These are phyloP conservation scores for Patella ulyssiponensis DNA, from an alignment of 2,888 invertebrate genomes.

Conservation along the genomic window DNA sequence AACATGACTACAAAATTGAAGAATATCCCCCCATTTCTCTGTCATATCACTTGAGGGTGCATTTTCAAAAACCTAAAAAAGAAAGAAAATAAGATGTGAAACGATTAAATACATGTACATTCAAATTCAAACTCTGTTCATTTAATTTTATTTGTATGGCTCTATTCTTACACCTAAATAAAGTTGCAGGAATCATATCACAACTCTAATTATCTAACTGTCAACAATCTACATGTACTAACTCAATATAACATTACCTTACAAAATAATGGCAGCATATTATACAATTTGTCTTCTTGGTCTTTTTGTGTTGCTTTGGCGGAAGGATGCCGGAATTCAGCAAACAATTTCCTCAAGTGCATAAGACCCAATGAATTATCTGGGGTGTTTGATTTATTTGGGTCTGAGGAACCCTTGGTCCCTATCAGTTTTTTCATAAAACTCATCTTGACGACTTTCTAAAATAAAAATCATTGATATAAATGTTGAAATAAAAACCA, in stretches of 20 bases:
- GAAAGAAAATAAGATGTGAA: conserved; percentile 44
- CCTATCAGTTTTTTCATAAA: conserved; percentile 91
- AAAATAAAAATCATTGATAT: too few relatives aligned
- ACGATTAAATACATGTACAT: background rate
- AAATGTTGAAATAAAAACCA: too few relatives aligned
- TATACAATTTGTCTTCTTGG: conserved; percentile 91
- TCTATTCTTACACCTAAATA: too few relatives aligned
- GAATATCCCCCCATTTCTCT: conserved; percentile 96
- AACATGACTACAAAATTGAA: conserved; percentile 94
- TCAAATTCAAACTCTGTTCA: too few relatives aligned
- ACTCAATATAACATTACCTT: conserved; percentile 78
- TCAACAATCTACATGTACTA: too few relatives aligned
- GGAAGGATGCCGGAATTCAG: conserved; percentile 92
- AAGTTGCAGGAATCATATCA: too few relatives aligned
- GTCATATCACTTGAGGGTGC: conserved; percentile 96
- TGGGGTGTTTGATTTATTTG: conserved; percentile 26
- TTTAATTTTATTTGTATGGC: too few relatives aligned
- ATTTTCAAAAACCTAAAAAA: conserved; percentile 88
- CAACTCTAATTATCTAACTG: too few relatives aligned
- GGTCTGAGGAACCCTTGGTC: conserved; percentile 72
- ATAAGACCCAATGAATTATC: conserved; percentile 89
- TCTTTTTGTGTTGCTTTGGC: conserved; percentile 71
- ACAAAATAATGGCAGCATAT: conserved; percentile 97
- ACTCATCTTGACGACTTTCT: conserved; percentile 79
- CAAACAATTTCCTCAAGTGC: conserved; percentile 96